Evolutionary conservation across 1,140 invertebrate species (phyloP).

Genomic region (Dufourea novaeangliae): DNA sequence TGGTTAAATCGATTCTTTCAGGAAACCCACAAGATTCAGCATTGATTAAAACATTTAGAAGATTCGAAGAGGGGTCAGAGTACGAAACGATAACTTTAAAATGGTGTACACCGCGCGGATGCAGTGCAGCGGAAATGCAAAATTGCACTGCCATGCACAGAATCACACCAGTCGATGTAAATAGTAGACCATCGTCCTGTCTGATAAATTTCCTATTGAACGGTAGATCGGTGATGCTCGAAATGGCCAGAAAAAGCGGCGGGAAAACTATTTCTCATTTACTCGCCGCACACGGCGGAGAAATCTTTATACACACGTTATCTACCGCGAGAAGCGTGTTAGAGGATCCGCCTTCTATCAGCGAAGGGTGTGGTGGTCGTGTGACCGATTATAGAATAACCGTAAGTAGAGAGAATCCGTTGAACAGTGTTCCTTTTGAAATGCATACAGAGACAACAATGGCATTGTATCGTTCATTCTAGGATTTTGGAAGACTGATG

Average conservation of each 20-base stretch:
- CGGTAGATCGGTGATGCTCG: slow-evolving; percentile 96
- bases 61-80: slow-evolving; percentile 85
- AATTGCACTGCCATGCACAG: slow-evolving; percentile 92
- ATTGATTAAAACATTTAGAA: slow-evolving; percentile 76
- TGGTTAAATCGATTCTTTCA: slow-evolving; percentile 36
- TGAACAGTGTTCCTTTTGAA: background rate
- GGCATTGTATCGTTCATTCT: slow-evolving; percentile 22
- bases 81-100: slow-evolving; percentile 93
- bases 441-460: too few relatives aligned
- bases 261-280: slow-evolving; percentile 96
- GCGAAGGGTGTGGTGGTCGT: slow-evolving; percentile 94
- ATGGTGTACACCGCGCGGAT: slow-evolving; percentile 96
- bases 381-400: slow-evolving; percentile 95
- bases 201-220: slow-evolving; percentile 97
- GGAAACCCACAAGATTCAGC: slow-evolving; percentile 79
- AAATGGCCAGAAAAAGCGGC: slow-evolving; percentile 93
- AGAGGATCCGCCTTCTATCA: slow-evolving; percentile 97
- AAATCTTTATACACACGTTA: slow-evolving; percentile 97
- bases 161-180: slow-evolving; percentile 98
- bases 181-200: slow-evolving; percentile 96
- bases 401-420: slow-evolving; percentile 70
- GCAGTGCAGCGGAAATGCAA: slow-evolving; percentile 89
- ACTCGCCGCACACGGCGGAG: slow-evolving; percentile 95
- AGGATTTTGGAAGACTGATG: slow-evolving; percentile 95
- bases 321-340: slow-evolving; percentile 92